Evolutionary conservation across 2,888 invertebrate genomes (phyloP), one percentile per base, ranked within the genome.

Genomic region (Platypus cylindrus): DNA sequence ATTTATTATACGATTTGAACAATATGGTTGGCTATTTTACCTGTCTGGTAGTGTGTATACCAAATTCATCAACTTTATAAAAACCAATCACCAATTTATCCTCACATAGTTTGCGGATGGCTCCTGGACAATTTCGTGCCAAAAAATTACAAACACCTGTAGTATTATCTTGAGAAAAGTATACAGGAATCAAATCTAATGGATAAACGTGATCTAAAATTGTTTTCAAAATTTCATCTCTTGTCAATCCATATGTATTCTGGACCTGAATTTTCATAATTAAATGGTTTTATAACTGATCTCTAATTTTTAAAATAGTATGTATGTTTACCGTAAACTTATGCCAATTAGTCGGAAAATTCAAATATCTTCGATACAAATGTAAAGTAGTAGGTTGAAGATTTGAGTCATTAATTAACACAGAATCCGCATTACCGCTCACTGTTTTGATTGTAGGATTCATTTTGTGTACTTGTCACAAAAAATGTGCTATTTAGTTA

Each of bases 131-230:
- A 47, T 67, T 68, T 37, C 60, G 53, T 5, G 64, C 63, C 23
- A 70, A 47, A 43, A 69, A 69, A 34, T 51, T 57, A 1, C 60
- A 54, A 29, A 59, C 59, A 3, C 55, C 50, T 3, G 56, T 59
- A 4, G 46, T 45, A 2, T 36, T 40, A 25, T 48, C 48, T 25
- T 40, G 45, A 4, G 47, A 39, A 43, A 59, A 62, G 46, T 61
- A 65, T 0, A 68, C 63, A 3, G 69, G 69, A 35, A 68, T 63
- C 15, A 69, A 52, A 46, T 68, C 67, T 2, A 59, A 49, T 1
- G 68, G 68, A 34, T 64, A 56, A 2, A 66, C 58, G 11, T 63
- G 54, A 17, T 56, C 56, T 27, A 68, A 46, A 36, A 70, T 59
- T 5, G 60, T 54, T 46, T 59, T 59, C 15, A 69, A 46, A 11